Evolutionary conservation across 2,888 invertebrate species (phyloP), one percentile per base, ranked within the genome.

Genomic region (Platerodrilus igneus): DNA sequence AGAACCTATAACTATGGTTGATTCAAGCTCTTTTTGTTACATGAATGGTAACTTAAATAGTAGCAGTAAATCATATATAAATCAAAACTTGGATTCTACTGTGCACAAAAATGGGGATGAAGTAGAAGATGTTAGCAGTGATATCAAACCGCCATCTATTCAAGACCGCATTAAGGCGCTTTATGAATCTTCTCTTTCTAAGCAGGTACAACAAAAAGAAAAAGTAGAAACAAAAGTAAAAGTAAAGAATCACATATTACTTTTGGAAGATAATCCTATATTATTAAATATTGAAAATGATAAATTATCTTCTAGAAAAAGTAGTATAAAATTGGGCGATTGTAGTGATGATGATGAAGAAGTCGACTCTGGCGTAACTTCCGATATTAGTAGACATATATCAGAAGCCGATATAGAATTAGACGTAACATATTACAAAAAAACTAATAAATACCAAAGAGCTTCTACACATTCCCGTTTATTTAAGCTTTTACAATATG

Each of bases 391-490:
- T 50, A 70, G 79, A 35, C 78, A 77, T 45, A 74, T 81, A 45
- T 82, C 81, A 1, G 81, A 81, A 53, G 76, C 73, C 2, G 80
- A 81, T 47, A 76, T 76, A 0, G 80, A 81, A 53, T 72, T 76
- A 0, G 82, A 82, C 42, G 77, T 76, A 50, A 72, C 73, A 2
- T 76, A 79, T 47, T 57, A 75, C 13, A 71, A 70, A 20, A 79
- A 76, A 52, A 69, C 75, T 58, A 74, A 72, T 7, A 72, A 75
- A 40, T 84, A 81, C 58, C 78, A 82, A 60, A 69, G 84, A 33
- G 82, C 83, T 2, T 77, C 81, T 20, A 84, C 84, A 21, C 84
- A 84, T 64, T 83, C 83, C 25, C 71, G 84, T 47, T 66, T 84
- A 11, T 83, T 81, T 53, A 77, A 78, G 53, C 63, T 84, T 8